Conservation (phyloP, 2,797 vertebrate species). For the Sebastes diploproa region DNA sequence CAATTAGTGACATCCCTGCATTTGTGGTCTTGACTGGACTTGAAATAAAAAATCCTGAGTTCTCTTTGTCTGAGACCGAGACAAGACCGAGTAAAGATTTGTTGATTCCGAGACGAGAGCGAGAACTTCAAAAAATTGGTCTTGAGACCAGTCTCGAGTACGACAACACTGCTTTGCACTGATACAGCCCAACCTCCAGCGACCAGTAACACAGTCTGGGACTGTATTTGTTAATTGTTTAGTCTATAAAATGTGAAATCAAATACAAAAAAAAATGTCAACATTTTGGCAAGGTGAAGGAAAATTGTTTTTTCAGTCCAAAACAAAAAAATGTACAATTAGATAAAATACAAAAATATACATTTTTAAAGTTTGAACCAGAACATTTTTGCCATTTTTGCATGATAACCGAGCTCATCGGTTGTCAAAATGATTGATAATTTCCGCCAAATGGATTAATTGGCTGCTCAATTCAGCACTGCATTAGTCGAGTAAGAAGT, state of each 20-base stretch:
- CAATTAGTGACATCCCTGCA: too few relatives aligned
- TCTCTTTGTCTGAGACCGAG: too few relatives aligned
- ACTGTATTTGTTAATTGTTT: background rate
- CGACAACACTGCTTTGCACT: rapidly evolving
- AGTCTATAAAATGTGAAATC: background rate
- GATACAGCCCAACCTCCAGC: background rate
- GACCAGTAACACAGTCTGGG: background rate
- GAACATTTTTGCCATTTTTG: background rate
- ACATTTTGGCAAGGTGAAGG: too few relatives aligned
- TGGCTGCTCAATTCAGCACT: background rate
- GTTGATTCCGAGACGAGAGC: too few relatives aligned
- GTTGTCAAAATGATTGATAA: background rate
- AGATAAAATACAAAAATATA: background rate
- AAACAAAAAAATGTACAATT: background rate
- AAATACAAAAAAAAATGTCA: background rate
- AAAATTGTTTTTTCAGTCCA: background rate
- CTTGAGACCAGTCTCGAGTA: too few relatives aligned
- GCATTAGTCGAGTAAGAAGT: background rate
- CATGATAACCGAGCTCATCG: background rate
- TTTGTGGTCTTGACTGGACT: too few relatives aligned
- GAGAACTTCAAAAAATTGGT: too few relatives aligned
- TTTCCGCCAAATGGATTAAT: background rate
- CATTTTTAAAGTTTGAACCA: background rate
- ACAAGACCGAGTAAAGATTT: too few relatives aligned
- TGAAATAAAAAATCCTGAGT: too few relatives aligned